These are phyloP conservation scores for Atta texana DNA, from an alignment of 1,140 invertebrate genomes.

Conservation along the genomic window DNA sequence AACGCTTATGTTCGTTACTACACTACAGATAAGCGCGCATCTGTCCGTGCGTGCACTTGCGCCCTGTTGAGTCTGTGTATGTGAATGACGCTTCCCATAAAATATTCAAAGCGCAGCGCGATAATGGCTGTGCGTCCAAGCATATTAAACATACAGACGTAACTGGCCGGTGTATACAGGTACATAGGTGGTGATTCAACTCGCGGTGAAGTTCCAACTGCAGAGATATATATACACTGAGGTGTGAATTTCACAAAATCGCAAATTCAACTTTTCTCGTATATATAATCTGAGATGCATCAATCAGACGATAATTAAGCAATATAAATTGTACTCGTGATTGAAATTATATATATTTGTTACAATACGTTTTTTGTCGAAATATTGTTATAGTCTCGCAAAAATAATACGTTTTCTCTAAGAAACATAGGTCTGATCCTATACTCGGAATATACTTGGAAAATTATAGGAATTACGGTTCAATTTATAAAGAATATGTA, in stretches of 20 bases:
- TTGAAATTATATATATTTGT: background rate
- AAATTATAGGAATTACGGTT: background rate
- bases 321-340: background rate
- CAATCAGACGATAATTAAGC: background rate
- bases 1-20: conserved; percentile 55
- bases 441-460: background rate
- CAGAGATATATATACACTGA: conserved; percentile 57
- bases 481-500: background rate
- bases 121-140: conserved; percentile 75
- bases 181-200: conserved; percentile 70
- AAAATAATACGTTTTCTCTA: background rate
- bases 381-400: background rate
- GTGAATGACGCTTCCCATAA: conserved; percentile 69
- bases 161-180: conserved; percentile 38
- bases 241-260: conserved; percentile 70
- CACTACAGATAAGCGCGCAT: background rate
- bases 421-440: background rate
- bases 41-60: background rate
- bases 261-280: conserved; percentile 53
- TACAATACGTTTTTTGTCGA: background rate
- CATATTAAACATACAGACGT: conserved; percentile 77
- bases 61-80: conserved; percentile 4
- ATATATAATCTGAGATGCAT: conserved; percentile 65
- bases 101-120: conserved; percentile 76
- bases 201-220: conserved; percentile 60